phyloP scores from a whole-genome alignment of 1,140 invertebrate species.

The Trypoxylus dichotomus region DNA sequence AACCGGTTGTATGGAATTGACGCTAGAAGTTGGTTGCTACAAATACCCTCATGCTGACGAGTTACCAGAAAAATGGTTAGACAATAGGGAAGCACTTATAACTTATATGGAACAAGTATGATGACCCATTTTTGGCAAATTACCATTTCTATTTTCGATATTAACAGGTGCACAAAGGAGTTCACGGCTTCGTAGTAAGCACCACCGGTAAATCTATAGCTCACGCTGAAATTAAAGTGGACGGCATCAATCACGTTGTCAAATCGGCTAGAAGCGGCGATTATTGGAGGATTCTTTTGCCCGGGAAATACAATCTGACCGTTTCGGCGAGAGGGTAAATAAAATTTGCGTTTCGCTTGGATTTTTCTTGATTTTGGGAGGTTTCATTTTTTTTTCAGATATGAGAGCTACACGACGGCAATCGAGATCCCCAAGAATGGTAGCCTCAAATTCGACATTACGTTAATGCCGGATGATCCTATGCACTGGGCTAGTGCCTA shows the following conservation, averaged over 20 bases:
- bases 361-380: too few relatives aligned
- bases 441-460: constrained; percentile 74
- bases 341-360: constrained; percentile 33
- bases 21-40: constrained; percentile 90
- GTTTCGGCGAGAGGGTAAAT: constrained; percentile 66
- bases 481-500: constrained; percentile 76
- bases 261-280: constrained; percentile 76
- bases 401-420: constrained; percentile 61
- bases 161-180: constrained; percentile 77
- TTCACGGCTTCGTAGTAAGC: constrained; percentile 84
- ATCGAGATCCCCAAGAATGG: constrained; percentile 61
- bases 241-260: constrained; percentile 72
- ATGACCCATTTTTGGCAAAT: neutral
- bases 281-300: constrained; percentile 88
- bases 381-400: constrained; percentile 58
- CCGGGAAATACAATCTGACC: constrained; percentile 85
- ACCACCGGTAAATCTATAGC: constrained; percentile 71
- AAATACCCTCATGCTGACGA: constrained; percentile 83
- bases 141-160: neutral
- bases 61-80: constrained; percentile 81
- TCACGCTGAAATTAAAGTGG: constrained; percentile 74
- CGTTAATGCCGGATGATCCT: constrained; percentile 73
- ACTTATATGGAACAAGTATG: constrained; percentile 78
- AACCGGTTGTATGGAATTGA: constrained; percentile 93
- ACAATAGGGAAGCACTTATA: constrained; percentile 85